Conservation (phyloP, 2,113 vertebrate genomes). For the Neolamprologus ventralis region DNA sequence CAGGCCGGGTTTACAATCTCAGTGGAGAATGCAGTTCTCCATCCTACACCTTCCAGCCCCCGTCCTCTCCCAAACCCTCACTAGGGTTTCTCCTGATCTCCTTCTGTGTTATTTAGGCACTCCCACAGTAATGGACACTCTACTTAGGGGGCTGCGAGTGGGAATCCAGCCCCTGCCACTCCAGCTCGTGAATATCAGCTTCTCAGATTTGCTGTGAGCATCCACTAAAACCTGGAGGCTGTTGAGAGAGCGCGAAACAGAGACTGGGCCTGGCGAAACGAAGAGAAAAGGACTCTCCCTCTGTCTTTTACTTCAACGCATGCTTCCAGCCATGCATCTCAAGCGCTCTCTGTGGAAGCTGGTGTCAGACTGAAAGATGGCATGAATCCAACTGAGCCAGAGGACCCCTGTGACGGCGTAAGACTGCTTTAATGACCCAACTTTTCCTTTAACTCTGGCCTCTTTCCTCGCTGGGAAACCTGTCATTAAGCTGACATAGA, state of each 20-base stretch:
- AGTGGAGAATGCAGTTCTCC: constrained; percentile 10
- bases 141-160: constrained; percentile 17
- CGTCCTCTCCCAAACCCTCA: not conserved
- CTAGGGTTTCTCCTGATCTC: constrained; percentile 29
- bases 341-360: not conserved
- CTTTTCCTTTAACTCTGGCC: not conserved
- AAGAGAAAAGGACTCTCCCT: not conserved
- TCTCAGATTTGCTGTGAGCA: not conserved
- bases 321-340: not conserved
- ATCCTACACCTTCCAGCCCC: not conserved
- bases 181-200: constrained; percentile 5
- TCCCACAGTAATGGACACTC: constrained; percentile 51
- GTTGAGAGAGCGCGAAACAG: not conserved
- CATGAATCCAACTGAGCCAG: not conserved
- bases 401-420: not conserved
- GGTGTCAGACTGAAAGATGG: constrained; percentile 23
- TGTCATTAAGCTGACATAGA: constrained; percentile 16
- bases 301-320: not conserved
- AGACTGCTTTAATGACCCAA: not conserved
- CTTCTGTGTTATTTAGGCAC: constrained; percentile 39
- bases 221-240: not conserved
- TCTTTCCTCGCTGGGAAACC: not conserved
- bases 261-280: not conserved
- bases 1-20: not conserved
- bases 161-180: not conserved